Percentiles rank a stretch among this genome's conserved stretches.
Evolutionary conservation across 2,888 invertebrate genomes (phyloP).

Genomic region (Luperina nickerlii): DNA sequence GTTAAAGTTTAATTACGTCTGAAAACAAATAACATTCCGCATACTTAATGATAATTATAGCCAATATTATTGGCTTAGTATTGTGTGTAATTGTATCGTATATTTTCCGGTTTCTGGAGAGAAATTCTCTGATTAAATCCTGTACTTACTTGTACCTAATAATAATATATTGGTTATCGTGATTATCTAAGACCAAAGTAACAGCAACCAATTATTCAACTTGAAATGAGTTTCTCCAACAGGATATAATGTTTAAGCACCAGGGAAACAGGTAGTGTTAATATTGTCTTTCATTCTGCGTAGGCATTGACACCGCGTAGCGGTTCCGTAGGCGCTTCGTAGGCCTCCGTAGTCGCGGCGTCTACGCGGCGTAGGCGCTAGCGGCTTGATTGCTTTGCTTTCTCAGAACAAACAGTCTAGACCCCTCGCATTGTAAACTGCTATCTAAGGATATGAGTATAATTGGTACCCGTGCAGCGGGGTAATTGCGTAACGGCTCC

Average conservation of each 20-base stretch:
- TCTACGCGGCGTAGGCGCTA: conserved; percentile 27
- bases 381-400: background rate
- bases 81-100: conserved; percentile 7
- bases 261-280: background rate
- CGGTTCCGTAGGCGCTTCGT: conserved; percentile 1
- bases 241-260: background rate
- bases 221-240: background rate
- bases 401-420: background rate
- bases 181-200: background rate
- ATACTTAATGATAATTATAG: conserved; percentile 8
- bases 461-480: background rate
- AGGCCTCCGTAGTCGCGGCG: conserved; percentile 23
- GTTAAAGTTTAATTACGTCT: conserved; percentile 35
- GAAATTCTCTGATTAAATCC: background rate
- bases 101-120: conserved; percentile 15
- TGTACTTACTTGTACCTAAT: background rate
- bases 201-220: background rate
- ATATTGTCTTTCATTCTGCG: background rate
- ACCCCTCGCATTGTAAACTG: too few relatives aligned
- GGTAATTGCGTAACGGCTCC: too few relatives aligned
- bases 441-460: background rate
- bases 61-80: conserved; percentile 23
- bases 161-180: background rate
- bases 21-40: conserved; percentile 28
- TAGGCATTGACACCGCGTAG: conserved; percentile 1